Evolutionary conservation across 2,113 vertebrate genomes (phyloP).

Genomic region (Megaceryle torquata): DNA sequence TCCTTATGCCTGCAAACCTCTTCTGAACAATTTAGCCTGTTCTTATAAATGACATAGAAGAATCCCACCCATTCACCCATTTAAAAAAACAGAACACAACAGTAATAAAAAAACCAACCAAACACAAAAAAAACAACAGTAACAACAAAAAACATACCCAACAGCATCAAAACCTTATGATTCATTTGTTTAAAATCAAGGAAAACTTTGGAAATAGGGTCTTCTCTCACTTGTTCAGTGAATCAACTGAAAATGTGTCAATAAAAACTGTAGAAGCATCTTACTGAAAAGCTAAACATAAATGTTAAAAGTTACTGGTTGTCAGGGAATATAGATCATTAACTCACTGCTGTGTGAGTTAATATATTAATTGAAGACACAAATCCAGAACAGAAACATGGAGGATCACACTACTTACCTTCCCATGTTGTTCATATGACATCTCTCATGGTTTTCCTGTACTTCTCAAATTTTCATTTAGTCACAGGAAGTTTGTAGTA

Average conservation of each 20-base stretch:
- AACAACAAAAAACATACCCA: neutral
- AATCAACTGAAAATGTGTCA: neutral
- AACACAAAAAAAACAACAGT: neutral
- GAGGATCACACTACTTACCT: neutral
- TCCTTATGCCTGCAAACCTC: neutral
- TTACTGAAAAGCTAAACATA: neutral
- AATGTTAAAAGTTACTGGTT: neutral
- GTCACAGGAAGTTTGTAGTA: neutral
- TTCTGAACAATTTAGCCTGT: neutral
- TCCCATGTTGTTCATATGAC: neutral
- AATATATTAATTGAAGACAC: neutral
- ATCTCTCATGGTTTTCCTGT: neutral
- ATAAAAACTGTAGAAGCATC: neutral
- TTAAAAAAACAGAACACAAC: neutral
- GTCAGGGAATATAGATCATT: neutral
- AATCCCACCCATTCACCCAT: neutral
- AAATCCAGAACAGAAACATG: neutral
- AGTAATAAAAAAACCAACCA: neutral
- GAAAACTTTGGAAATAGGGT: neutral
- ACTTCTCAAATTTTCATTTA: neutral
- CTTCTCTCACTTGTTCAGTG: neutral
- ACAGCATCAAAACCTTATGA: neutral
- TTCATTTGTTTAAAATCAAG: neutral
- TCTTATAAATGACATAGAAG: neutral
- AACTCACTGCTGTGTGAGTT: neutral